Evolutionary conservation across 2,113 vertebrate species (phyloP), one percentile per base, ranked within the genome.

Genomic region (Stegastes partitus): DNA sequence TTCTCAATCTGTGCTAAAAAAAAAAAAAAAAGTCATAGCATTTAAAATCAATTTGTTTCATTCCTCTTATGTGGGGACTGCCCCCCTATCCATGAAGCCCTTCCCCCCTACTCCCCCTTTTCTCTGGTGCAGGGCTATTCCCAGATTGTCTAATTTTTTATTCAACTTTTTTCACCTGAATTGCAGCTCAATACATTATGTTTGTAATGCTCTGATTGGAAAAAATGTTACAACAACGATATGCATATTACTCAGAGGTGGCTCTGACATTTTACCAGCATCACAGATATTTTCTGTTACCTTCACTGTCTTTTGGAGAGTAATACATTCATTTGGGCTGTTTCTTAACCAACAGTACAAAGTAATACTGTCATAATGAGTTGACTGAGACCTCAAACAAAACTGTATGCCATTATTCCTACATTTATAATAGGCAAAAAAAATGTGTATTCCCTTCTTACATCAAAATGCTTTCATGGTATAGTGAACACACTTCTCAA

Each of bases 11-110:
- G 71, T 22, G 55, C 47, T 39, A 19, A n/a, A 59, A 77, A 83
- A 80, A 79, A 81, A 85, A 72, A 68, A 54, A 81, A 79, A 79
- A 77, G 10, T 3, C 3, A 34, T 49, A 90, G 81, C 87, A 89
- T 92, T 92, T 90, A 81, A 83, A 89, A 91, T 93, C 81, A 77
- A 89, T 91, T 91, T 91, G 84, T 91, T 89, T 77, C 79, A 85
- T 87, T 87, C 67, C 74, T 82, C 68, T 78, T 79, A 84, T 74
- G 82, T 65, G 51, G 65, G 83, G 44, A 78, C 56, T 64, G 68
- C 59, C 61, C 31, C 37, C 28, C 23, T 4, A 59, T 62, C 47
- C 64, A 74, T 44, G 8, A 47, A 49, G 22, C 82, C 58, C 42
- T 72, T 47, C 39, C 68, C 79, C 31, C 68, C 79, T 26, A 2